Evolutionary conservation across 2,888 invertebrate species (phyloP).

Genomic region (Xanthia icteritia): DNA sequence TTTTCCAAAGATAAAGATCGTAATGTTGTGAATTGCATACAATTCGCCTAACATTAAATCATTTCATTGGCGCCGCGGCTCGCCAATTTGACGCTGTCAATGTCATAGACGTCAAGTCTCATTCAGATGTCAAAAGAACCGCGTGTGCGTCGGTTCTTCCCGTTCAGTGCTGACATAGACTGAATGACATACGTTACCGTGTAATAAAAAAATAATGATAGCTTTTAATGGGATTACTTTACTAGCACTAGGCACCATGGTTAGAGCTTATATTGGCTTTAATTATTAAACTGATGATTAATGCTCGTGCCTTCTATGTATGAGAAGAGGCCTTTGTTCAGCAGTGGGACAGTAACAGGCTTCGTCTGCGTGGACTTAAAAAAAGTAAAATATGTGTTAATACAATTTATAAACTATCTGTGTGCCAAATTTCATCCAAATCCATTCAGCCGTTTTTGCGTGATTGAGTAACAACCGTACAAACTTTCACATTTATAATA

Average conservation of each 20-base stretch:
- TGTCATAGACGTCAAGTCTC: no score
- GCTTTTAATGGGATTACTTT: background rate
- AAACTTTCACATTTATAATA: no score
- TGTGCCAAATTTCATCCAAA: no score
- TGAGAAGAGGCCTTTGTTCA: background rate
- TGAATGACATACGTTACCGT: background rate
- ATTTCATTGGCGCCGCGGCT: background rate
- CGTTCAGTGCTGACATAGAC: background rate
- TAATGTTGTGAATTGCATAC: background rate
- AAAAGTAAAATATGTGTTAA: no score
- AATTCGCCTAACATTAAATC: background rate
- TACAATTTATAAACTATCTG: no score
- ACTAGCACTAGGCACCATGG: fast-evolving
- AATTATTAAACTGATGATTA: background rate
- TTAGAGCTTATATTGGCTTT: background rate
- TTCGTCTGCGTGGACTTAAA: no score
- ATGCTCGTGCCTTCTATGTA: background rate
- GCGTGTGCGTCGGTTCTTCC: background rate
- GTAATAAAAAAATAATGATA: background rate
- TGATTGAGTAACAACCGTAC: no score
- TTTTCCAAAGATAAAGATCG: background rate
- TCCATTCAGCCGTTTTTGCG: no score
- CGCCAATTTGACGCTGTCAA: no score
- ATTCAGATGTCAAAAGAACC: no score
- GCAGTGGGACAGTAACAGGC: background rate